Percentiles rank a stretch among this genome's conserved stretches.
Evolutionary conservation across 2,888 invertebrate species (phyloP).

Genomic region (Dromius quadrimaculatus): DNA sequence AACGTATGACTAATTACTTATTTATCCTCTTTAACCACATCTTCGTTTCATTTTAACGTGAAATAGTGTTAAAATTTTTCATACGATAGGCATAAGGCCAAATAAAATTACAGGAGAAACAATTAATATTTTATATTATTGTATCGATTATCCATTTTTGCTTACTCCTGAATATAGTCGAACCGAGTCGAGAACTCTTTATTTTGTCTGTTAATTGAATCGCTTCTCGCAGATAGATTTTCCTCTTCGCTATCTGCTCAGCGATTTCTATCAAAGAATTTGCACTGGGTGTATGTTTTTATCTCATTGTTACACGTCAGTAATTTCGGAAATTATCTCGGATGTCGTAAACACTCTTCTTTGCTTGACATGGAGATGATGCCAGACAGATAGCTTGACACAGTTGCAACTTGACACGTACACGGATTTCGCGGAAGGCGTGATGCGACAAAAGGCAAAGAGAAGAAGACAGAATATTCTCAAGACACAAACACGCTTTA

Average conservation of each 20-base stretch:
- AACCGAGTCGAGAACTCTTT: too few species aligned
- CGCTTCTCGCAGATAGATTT: too few species aligned
- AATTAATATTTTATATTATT: too few species aligned
- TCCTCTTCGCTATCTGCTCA: neutral
- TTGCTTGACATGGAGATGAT: too few species aligned
- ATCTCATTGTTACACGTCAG: slow-evolving; percentile 13
- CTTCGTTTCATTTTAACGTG: neutral
- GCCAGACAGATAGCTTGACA: neutral
- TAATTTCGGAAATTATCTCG: slow-evolving; percentile 18
- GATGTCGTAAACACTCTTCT: slow-evolving; percentile 16
- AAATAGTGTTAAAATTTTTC: too few species aligned
- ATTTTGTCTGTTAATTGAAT: too few species aligned
- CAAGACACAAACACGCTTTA: too few species aligned
- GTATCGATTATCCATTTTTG: too few species aligned
- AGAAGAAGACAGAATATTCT: too few species aligned
- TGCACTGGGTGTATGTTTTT: neutral
- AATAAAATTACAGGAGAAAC: too few species aligned
- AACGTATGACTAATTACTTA: slow-evolving; percentile 21
- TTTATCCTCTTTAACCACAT: neutral
- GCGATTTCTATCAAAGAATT: neutral
- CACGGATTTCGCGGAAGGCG: neutral
- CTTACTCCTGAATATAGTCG: too few species aligned
- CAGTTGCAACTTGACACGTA: neutral
- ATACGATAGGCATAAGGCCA: too few species aligned
- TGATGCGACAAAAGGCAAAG: neutral